phyloP scores from a whole-genome alignment of 2,888 invertebrate genomes.

The Dolichopus griseipennis region DNA sequence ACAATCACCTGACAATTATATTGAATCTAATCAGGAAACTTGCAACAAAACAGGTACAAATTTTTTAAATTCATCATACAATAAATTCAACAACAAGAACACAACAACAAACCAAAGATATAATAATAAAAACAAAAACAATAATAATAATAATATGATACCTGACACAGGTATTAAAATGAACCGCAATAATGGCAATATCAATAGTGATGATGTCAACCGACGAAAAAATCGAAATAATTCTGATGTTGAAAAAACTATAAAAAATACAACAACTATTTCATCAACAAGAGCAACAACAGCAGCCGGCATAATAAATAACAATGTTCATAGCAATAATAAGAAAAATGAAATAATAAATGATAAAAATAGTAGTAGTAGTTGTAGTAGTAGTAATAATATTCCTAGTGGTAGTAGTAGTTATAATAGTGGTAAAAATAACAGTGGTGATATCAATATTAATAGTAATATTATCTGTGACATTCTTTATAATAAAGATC shows the following conservation, averaged over 20 bases:
- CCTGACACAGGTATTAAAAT: slow-evolving; percentile 1
- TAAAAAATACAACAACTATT: no score
- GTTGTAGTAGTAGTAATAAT: no score
- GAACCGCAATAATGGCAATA: neutral
- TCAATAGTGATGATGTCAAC: neutral
- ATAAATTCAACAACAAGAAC: no score
- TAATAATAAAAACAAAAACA: no score
- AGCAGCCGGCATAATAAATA: neutral
- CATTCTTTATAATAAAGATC: neutral
- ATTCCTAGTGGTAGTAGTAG: no score
- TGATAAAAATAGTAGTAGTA: no score
- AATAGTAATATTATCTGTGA: no score
- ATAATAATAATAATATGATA: neutral
- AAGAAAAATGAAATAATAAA: neutral
- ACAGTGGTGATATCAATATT: no score
- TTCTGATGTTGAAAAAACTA: neutral
- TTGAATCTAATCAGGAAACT: slow-evolving; percentile 1
- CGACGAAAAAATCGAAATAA: neutral
- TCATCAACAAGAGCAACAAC: neutral
- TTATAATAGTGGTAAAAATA: no score
- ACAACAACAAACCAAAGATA: no score
- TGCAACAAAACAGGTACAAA: neutral
- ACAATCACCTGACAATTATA: neutral
- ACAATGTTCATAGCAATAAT: neutral
- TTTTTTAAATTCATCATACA: neutral